Evolutionary conservation across 1,140 invertebrate species (phyloP).

Genomic region (Drosophila murphyi): DNA sequence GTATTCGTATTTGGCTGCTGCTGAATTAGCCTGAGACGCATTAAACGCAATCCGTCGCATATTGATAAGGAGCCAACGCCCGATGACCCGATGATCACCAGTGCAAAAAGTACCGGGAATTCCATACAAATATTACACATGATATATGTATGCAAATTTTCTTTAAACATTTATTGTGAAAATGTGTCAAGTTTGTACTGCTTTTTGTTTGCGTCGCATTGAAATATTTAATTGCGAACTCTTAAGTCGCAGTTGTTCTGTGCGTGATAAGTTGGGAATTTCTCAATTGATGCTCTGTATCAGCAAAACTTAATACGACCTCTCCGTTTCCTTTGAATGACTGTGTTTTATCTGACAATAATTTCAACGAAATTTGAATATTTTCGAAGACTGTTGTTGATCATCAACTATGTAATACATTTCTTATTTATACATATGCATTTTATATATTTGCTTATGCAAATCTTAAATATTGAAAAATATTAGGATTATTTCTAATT

Average conservation of each 20-base stretch:
- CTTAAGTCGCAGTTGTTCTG: slow-evolving; percentile 36
- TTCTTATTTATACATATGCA: too few species aligned
- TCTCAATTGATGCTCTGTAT: slow-evolving; percentile 7
- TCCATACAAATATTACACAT: not conserved
- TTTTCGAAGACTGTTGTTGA: not conserved
- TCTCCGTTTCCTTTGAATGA: slow-evolving; percentile 20
- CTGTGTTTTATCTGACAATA: not conserved
- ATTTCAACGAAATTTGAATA: not conserved
- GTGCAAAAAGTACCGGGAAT: not conserved
- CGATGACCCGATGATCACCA: slow-evolving; percentile 6
- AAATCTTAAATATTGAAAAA: too few species aligned
- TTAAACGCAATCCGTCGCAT: not conserved
- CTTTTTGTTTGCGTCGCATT: slow-evolving; percentile 15
- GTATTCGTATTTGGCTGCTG: not conserved
- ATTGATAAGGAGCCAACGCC: slow-evolving; percentile 4
- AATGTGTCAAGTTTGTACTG: slow-evolving; percentile 62
- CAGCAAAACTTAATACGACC: slow-evolving; percentile 25
- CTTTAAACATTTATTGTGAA: not conserved
- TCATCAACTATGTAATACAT: too few species aligned
- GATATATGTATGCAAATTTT: not conserved
- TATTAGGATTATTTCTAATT: too few species aligned
- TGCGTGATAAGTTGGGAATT: slow-evolving; percentile 10
- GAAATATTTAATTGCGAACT: slow-evolving; percentile 10
- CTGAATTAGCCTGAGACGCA: slow-evolving; percentile 16
- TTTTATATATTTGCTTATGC: too few species aligned